Conservation (phyloP, 2,797 vertebrate species). For the Eremophila alpestris region DNA sequence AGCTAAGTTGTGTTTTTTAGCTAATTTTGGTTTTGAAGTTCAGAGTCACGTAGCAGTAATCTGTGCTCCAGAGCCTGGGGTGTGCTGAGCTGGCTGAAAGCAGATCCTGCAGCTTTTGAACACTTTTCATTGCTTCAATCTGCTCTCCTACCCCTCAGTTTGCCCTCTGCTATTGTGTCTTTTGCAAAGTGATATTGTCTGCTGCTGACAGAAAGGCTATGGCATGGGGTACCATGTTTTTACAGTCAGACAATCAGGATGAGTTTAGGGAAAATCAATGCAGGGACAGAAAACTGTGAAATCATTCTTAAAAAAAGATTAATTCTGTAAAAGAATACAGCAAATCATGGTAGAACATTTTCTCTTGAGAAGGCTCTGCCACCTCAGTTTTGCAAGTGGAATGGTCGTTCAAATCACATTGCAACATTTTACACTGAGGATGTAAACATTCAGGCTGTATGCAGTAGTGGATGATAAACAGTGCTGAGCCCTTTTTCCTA, state of each 20-base stretch:
- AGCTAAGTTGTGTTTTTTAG: neutral
- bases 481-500: neutral
- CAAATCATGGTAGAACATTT: neutral
- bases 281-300: constrained; percentile 8
- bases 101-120: neutral
- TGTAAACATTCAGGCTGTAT: neutral
- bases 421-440: neutral
- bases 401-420: neutral
- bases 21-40: neutral
- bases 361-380: neutral
- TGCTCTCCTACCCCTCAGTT: neutral
- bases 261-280: neutral
- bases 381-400: neutral
- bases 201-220: neutral
- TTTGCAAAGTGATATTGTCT: neutral
- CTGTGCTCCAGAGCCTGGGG: neutral
- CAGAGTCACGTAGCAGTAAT: neutral
- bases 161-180: neutral
- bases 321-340: constrained; percentile 6
- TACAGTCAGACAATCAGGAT: neutral
- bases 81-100: constrained; percentile 11
- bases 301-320: neutral
- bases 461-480: neutral
- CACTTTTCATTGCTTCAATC: neutral
- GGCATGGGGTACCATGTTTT: neutral